These are phyloP conservation scores for Acanthosepion pharaonis DNA, from an alignment of 2,888 invertebrate genomes.

Conservation along the genomic window DNA sequence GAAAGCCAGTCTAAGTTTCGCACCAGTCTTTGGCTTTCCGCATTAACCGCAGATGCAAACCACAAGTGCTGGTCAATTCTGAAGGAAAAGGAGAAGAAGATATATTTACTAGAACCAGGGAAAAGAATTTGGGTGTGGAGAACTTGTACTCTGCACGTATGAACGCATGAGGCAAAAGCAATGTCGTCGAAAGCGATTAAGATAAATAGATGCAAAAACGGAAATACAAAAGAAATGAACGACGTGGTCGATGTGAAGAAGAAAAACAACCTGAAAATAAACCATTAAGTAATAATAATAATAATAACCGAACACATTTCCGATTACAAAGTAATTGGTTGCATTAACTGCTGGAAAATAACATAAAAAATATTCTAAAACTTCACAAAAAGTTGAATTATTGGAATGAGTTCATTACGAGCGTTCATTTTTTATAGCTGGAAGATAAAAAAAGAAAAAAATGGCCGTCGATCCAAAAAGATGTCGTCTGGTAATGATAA, in stretches of 20 bases:
- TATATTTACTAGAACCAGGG: neutral
- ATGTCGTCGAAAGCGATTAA: neutral
- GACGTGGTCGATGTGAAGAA: neutral
- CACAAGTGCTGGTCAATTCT: neutral
- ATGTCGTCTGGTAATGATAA: conserved; percentile 33
- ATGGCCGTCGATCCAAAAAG: conserved; percentile 33
- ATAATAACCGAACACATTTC: neutral
- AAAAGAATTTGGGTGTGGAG: neutral
- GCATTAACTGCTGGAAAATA: neutral
- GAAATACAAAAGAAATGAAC: neutral
- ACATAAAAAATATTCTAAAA: neutral
- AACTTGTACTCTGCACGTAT: neutral
- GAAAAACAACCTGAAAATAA: neutral
- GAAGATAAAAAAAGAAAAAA: neutral
- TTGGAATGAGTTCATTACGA: conserved; percentile 11
- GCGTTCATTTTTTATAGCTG: neutral
- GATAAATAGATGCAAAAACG: neutral
- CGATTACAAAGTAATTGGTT: neutral
- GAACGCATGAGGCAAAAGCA: neutral
- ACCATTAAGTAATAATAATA: neutral
- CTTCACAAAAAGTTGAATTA: neutral
- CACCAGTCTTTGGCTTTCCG: neutral
- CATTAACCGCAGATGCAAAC: neutral
- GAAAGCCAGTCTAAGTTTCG: neutral
- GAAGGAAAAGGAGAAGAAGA: neutral